These are phyloP conservation scores for Spinus pinus DNA, from an alignment of 2,797 vertebrate genomes.

Conservation along the genomic window DNA sequence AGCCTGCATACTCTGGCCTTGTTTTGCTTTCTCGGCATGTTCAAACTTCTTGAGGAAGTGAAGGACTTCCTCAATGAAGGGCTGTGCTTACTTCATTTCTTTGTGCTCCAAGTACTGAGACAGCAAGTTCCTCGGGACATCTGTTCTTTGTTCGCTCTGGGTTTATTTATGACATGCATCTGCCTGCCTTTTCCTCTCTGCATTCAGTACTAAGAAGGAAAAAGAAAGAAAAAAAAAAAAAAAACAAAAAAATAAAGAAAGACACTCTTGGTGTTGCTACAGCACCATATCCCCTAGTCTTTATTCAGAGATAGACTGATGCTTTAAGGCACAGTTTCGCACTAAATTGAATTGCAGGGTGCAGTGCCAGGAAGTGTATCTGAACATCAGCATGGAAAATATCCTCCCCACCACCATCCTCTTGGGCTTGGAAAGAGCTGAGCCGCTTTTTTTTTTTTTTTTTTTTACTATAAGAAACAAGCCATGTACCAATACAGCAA, in stretches of 20 bases:
- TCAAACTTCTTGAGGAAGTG: constrained; percentile 57
- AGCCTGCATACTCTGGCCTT: constrained; percentile 33
- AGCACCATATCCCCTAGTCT: background rate
- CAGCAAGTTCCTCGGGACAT: constrained; percentile 52
- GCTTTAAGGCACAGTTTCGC: background rate
- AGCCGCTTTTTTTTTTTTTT: background rate
- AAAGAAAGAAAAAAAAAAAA: background rate
- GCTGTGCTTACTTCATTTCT: constrained; percentile 56
- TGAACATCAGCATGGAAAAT: background rate
- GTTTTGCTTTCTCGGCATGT: constrained; percentile 54
- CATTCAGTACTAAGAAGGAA: background rate
- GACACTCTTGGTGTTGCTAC: background rate
- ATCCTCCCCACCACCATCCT: background rate
- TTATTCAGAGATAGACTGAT: background rate
- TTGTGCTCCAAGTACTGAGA: constrained; percentile 54
- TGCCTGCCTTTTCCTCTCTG: constrained; percentile 58
- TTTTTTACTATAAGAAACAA: background rate
- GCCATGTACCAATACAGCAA: background rate
- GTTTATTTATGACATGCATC: constrained; percentile 53
- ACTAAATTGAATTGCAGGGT: background rate
- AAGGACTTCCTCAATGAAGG: constrained; percentile 65
- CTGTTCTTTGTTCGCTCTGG: constrained; percentile 53
- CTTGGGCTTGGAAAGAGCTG: background rate
- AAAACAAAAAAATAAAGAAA: background rate
- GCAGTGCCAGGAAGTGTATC: background rate